Evolutionary conservation across 2,113 vertebrate genomes (phyloP), one percentile per base, ranked within the genome.

Genomic region (Alexandromys fortis): DNA sequence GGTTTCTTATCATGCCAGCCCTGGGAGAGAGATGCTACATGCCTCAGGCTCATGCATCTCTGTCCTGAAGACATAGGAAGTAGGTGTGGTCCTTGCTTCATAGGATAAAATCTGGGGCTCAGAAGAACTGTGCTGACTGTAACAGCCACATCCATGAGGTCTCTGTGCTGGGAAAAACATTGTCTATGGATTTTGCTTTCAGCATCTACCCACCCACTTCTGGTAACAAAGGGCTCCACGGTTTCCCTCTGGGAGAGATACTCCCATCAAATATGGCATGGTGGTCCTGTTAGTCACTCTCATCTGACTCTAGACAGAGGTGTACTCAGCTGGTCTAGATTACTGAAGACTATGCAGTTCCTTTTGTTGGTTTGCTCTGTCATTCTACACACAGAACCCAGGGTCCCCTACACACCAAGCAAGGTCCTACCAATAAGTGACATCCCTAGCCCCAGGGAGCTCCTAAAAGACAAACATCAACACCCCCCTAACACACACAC

Each of bases 261-360:
- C 0, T 21, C 17, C 14, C 14, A 49, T 72, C 21, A 58, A 42
- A 24, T 14, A 49, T 2, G 12, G 22, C 61, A 70, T 4, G 4
- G 35, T 42, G 9, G 28, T 35, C 11, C 16, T 45, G 7, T 7
- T 13, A 6, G 0, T n/a, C 28, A 1, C 0, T 58, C 28, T 30
- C 2, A 0, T 4, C 17, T 11, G 70, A 14, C 65, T 61, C 35
- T 65, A 49, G 38, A 70, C 0, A n/a, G 85, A 76, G 33, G 9
- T 1, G 30, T 45, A 45, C 12, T 22, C 22, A 3, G 4, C 19
- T 35, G 4, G 12, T 21, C 42, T 13, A 5, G 52, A n/a, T 30
- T 21, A 21, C 63, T 52, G 47, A 26, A 26, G 67, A 87, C n/a
- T 86, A 19, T 24, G 30, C 19, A 52, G 30, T 17, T 47, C 26